Percentiles rank a stretch among this genome's conserved stretches.
Conservation (phyloP, 2,888 invertebrate genomes). For the Plebejus melissa region DNA sequence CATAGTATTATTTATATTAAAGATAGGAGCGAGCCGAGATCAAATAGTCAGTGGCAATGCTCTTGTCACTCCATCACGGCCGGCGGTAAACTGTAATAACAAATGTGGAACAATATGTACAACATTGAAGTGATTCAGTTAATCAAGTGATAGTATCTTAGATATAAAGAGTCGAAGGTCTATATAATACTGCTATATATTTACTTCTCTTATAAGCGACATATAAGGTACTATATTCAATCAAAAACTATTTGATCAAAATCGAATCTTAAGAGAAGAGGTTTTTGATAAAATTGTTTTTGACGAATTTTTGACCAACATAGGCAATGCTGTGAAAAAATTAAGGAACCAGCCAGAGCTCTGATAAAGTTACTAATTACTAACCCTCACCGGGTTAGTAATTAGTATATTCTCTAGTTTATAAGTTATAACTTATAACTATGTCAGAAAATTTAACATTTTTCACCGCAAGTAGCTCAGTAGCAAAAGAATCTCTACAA, state of each 20-base stretch:
- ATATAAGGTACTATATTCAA: neutral
- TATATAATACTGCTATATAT: neutral
- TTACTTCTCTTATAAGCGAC: too few relatives aligned
- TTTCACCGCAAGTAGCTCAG: neutral
- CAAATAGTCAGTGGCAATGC: slow-evolving; percentile 23
- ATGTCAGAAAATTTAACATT: neutral
- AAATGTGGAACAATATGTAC: slow-evolving; percentile 10
- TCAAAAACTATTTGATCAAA: neutral
- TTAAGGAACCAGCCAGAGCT: too few relatives aligned
- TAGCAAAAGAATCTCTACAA: neutral
- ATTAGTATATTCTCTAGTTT: too few relatives aligned
- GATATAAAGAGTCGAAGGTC: neutral
- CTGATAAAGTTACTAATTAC: too few relatives aligned
- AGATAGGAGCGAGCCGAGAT: slow-evolving; percentile 3
- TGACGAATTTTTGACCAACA: too few relatives aligned
- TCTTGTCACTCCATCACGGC: slow-evolving; percentile 14
- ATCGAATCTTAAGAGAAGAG: too few relatives aligned
- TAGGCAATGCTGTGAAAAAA: too few relatives aligned
- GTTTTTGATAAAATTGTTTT: too few relatives aligned
- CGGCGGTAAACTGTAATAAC: slow-evolving; percentile 10
- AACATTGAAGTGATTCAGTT: slow-evolving; percentile 1
- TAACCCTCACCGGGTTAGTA: too few relatives aligned
- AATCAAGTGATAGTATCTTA: neutral
- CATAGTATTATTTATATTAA: neutral
- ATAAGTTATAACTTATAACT: too few relatives aligned